Evolutionary conservation across 2,797 vertebrate genomes (phyloP).

Genomic region (Hydrolagus colliei): DNA sequence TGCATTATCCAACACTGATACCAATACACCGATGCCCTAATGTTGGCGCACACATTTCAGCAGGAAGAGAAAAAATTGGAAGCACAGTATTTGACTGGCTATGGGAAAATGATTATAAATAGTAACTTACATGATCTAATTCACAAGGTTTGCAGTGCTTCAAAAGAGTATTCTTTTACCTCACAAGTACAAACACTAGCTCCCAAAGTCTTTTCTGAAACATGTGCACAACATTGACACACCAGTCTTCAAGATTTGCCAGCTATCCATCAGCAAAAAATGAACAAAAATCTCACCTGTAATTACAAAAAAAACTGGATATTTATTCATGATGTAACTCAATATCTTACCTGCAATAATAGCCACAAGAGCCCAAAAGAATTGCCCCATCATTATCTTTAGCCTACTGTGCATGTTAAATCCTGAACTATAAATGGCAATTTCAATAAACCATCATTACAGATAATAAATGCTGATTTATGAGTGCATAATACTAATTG

Average conservation of each 20-base stretch:
- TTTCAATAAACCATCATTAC: slow-evolving; percentile 45
- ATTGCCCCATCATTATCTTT: slow-evolving; percentile 52
- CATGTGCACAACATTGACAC: slow-evolving; percentile 45
- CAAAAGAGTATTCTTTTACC: slow-evolving; percentile 34
- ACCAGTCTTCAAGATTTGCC: slow-evolving; percentile 42
- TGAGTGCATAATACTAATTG: slow-evolving; percentile 58
- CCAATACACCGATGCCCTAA: slow-evolving; percentile 43
- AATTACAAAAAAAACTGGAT: slow-evolving; percentile 37
- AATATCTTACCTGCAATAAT: slow-evolving; percentile 44
- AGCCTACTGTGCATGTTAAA: slow-evolving; percentile 55
- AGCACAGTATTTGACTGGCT: slow-evolving; percentile 53
- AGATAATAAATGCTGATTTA: slow-evolving; percentile 54
- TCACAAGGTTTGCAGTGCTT: slow-evolving; percentile 35
- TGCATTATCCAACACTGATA: slow-evolving; percentile 49
- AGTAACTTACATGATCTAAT: slow-evolving; percentile 33
- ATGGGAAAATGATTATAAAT: slow-evolving; percentile 51
- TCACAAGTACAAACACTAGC: slow-evolving; percentile 42
- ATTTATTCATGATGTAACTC: slow-evolving; percentile 52
- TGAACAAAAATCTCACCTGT: slow-evolving; percentile 40
- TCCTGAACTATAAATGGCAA: slow-evolving; percentile 62
- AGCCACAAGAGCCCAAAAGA: slow-evolving; percentile 38
- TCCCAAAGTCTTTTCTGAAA: slow-evolving; percentile 41
- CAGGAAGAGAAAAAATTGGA: slow-evolving; percentile 46
- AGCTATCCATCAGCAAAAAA: slow-evolving; percentile 48
- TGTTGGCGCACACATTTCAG: slow-evolving; percentile 47